Base-by-base conservation (phyloP, 2,888 invertebrate species). In the Archips crataeganus region DNA sequence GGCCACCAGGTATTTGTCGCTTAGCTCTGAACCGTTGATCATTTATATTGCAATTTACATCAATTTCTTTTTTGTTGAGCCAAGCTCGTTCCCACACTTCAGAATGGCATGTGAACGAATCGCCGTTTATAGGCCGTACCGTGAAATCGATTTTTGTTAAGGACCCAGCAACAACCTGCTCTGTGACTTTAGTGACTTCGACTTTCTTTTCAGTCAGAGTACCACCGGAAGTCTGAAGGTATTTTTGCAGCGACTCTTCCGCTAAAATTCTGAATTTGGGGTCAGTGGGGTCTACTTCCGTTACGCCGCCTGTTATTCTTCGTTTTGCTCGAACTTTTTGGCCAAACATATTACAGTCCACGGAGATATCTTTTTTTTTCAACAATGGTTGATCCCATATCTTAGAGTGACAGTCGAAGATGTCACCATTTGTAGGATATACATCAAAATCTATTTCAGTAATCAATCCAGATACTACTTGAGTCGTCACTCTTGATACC, bases 371-470 rank as follows among this genome's bases (percentile, higher is more conserved):
- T 39, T 75, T 72, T 9, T 65, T 77, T 0, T 89, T 84, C 9
- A 92, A 45, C 95, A 95, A 95, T 4, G 91, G 90, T 75, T 87
- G 87, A 45, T 94, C 90, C 94, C 94, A 95, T 45, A 87, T 74
- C 69, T 79, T 70, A 6, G 84, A 83, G 64, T 77, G 75, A 60
- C 85, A 87, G 8, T 75, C 75, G 5, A 71, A 65, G 51, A 68
- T 45, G 51, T 77, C 63, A 10, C 47, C 51, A 70, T 90, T 87
- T 3, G 94, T 94, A 6, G 92, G 88, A 11, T 94, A 93, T 0
- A 96, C 83, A 78, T 93, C 91, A 32, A 95, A 95, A 78, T 93
- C 90, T 34, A 97, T 93, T 80, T 87, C 95, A 23, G 95, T 95
- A 60, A 91, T 75, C 2, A 77, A 72, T 15, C 95, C 96, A 59